phyloP scores from a whole-genome alignment of 2,888 invertebrate species.

The Dynastes tityus region DNA sequence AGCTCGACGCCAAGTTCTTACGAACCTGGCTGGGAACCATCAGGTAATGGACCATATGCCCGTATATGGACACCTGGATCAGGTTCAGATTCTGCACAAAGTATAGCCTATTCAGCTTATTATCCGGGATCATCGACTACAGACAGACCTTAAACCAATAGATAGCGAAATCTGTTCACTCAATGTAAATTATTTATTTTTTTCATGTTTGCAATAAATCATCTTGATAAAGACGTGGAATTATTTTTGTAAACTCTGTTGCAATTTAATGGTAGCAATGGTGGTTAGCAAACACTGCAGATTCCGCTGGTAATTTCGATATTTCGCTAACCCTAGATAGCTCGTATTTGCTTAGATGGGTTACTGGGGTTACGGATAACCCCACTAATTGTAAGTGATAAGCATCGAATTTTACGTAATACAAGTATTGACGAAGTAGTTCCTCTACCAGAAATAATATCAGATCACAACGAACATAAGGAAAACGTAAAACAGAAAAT shows the following conservation, averaged over 20 bases:
- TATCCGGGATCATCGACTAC: conserved; percentile 78
- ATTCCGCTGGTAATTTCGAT: too few relatives aligned
- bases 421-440: too few relatives aligned
- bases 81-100: conserved; percentile 70
- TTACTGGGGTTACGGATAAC: too few relatives aligned
- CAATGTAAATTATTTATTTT: conserved; percentile 50
- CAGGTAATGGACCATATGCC: conserved; percentile 83
- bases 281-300: too few relatives aligned
- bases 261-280: too few relatives aligned
- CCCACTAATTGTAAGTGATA: too few relatives aligned
- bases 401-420: too few relatives aligned
- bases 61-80: conserved; percentile 79
- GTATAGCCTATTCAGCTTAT: conserved; percentile 81
- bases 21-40: conserved; percentile 81
- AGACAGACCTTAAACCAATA: conserved; percentile 60
- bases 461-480: too few relatives aligned
- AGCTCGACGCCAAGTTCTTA: conserved; percentile 79
- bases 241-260: background rate
- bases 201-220: conserved; percentile 49
- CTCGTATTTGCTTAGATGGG: too few relatives aligned
- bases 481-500: too few relatives aligned
- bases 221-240: conserved; percentile 13
- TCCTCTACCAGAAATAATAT: too few relatives aligned
- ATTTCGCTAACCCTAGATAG: too few relatives aligned
- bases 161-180: conserved; percentile 40